Evolutionary conservation across 2,797 vertebrate genomes (phyloP), one percentile per base, ranked within the genome.

Genomic region (Phaenicophaeus curvirostris): DNA sequence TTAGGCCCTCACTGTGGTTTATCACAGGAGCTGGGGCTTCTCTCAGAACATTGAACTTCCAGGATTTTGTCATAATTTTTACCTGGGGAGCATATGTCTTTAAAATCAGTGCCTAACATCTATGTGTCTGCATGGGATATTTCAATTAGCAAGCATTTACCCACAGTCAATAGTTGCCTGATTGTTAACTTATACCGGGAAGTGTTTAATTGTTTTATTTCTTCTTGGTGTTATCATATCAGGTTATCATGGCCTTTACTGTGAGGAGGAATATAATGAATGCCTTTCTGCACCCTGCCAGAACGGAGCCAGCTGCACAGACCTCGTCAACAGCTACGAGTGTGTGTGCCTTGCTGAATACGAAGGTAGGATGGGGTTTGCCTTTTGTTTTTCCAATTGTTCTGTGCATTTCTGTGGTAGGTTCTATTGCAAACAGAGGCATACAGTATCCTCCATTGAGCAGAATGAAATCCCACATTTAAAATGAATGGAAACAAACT

Each of bases 201-300:
- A 53, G 15, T 15, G 14, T 57, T 85, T 96, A 48, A 89, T 21
- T 19, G 9, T 51, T 89, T 63, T 21, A 1, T 96, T 82, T 85
- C 66, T 54, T 83, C 63, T 83, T 30, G 11, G 2, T 94, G 83
- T 89, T 27, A 68, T 95, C n/a, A n/a, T n/a, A n/a, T 37, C 90
- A 99, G 99, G 99, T 88, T 99, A 99, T 98, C 99, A 99, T 3
- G 99, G 99, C 37, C 98, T 99, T 95, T 99, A 99, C 95, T 99
- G 99, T 86, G 99, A 99, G 87, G 99, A 99, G 92, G 99, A 99
- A 66, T 99, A 99, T 92, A 99, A 99, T 1, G 99, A 99, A 96
- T 99, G 99, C 94, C 97, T 99, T 87, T 99, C 99, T 3, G 98
- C 98, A 2, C 99, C 99, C 25, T 99, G 99, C 97, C 98, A 99